Base-by-base conservation (phyloP, 2,888 invertebrate genomes). In the Drosophila borealis region DNA sequence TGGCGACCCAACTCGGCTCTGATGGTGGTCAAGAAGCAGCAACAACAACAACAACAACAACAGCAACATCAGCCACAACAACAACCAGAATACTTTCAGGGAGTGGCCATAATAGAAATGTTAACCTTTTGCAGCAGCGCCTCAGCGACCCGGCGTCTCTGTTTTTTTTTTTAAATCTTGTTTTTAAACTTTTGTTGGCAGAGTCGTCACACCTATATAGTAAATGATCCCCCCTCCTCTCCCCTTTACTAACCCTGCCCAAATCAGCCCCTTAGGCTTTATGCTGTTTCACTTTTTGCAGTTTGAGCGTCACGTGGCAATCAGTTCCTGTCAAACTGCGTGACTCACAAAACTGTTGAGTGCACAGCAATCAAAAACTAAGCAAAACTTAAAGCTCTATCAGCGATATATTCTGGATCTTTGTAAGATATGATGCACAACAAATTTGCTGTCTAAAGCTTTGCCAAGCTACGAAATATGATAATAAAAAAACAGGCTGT, bases 31-130 rank as follows among this genome's bases (percentile, higher is more conserved):
- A 74, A 73, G 61, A 54, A 60, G 17, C 70, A 55, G 17, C 73
- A 65, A n/a, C 70, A 66, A 11, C 45, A 65, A 39, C 67, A 39
- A 9, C 59, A 33, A 33, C 33, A 56, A 46, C 63, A 60, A 21
- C 50, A 69, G 39, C 66, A 67, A 37, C 36, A 54, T 36, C 51
- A 60, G 44, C 44, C 41, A 39, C 57, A 48, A 34, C 61, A 62
- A 29, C 69, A 56, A 45, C 51, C 49, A 25, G 53, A 51, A 56
- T 67, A 60, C 61, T 61, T 71, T 55, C 63, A 39, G 77, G 81
- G 83, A 81, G 84, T 73, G 87, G 69, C 74, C 74, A 70, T 89
- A 90, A 90, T 90, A 90, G 88, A 90, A 90, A 88, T 90, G 89
- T 90, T 89, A 89, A 83, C 84, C 89, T 90, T 86, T 81, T 74